Evolutionary conservation across 2,888 invertebrate species (phyloP).

Genomic region (Nemapogon koenigi): DNA sequence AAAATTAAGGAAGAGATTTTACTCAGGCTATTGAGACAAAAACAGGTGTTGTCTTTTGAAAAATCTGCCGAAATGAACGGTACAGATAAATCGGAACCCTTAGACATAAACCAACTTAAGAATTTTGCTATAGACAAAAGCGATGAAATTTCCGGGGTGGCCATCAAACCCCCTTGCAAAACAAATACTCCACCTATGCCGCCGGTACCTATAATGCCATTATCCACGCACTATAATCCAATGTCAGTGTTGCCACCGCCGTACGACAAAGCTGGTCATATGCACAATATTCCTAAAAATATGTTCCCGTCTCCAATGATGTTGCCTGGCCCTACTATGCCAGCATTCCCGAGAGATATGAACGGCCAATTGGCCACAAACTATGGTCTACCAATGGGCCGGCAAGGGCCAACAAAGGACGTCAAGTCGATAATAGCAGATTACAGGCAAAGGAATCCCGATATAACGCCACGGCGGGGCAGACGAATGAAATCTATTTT

Average conservation of each 20-base stretch:
- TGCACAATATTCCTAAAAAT: conserved; percentile 37
- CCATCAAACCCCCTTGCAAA: conserved; percentile 44
- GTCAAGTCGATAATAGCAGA: conserved; percentile 85
- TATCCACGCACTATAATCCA: conserved; percentile 43
- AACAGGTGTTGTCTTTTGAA: conserved; percentile 66
- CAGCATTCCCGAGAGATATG: conserved; percentile 45
- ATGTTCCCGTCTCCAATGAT: conserved; percentile 46
- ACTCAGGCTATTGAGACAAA: conserved; percentile 72
- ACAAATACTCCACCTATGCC: conserved; percentile 28
- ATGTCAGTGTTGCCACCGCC: conserved; percentile 51
- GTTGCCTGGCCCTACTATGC: conserved; percentile 42
- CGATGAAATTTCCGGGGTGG: conserved; percentile 51
- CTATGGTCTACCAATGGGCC: conserved; percentile 61
- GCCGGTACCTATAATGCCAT: conserved; percentile 40
- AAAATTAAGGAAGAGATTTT: conserved; percentile 86
- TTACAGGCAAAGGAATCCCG: conserved; percentile 78
- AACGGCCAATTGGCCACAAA: conserved; percentile 66
- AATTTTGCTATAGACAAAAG: conserved; percentile 54
- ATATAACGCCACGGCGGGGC: conserved; percentile 72
- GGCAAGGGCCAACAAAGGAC: conserved; percentile 81
- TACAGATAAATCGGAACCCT: conserved; percentile 40
- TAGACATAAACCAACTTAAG: conserved; percentile 47
- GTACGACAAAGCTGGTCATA: conserved; percentile 49
- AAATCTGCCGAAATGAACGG: conserved; percentile 47
- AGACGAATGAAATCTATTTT: conserved; percentile 65